These are phyloP conservation scores for Drosophila demipolita DNA, from an alignment of 2,888 invertebrate genomes.

Conservation along the genomic window DNA sequence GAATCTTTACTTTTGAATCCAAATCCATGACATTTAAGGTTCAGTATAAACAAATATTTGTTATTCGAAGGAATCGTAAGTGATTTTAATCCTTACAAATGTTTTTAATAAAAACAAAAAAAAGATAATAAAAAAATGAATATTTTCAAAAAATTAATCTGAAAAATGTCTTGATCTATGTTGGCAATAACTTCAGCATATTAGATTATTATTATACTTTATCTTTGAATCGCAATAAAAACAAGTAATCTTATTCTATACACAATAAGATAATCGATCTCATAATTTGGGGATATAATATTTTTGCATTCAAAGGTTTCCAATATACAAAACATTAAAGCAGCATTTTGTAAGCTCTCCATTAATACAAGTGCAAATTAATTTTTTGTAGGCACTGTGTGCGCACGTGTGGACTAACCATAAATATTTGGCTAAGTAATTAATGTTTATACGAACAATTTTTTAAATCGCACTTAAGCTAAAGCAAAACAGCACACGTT, in stretches of 20 bases:
- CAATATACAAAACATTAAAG: neutral
- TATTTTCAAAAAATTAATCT: too few species aligned
- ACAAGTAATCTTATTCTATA: neutral
- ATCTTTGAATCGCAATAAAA: neutral
- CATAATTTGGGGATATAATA: neutral
- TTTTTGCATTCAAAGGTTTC: neutral
- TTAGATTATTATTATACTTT: neutral
- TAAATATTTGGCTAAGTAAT: conserved; percentile 8
- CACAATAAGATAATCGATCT: neutral
- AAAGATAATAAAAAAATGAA: too few species aligned
- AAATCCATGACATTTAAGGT: too few species aligned
- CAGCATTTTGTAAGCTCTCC: neutral
- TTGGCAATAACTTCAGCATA: neutral
- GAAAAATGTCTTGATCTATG: neutral
- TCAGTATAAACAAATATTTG: too few species aligned
- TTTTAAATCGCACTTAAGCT: neutral
- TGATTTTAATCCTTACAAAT: fast-evolving
- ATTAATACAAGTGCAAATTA: neutral
- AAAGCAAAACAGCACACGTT: neutral
- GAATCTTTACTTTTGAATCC: neutral
- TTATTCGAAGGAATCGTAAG: neutral
- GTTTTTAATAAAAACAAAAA: neutral
- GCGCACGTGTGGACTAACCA: neutral
- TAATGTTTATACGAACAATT: neutral
- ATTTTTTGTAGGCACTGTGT: neutral